Conservation (phyloP, 1,140 invertebrate species). For the Drosophila tsacasi region DNA sequence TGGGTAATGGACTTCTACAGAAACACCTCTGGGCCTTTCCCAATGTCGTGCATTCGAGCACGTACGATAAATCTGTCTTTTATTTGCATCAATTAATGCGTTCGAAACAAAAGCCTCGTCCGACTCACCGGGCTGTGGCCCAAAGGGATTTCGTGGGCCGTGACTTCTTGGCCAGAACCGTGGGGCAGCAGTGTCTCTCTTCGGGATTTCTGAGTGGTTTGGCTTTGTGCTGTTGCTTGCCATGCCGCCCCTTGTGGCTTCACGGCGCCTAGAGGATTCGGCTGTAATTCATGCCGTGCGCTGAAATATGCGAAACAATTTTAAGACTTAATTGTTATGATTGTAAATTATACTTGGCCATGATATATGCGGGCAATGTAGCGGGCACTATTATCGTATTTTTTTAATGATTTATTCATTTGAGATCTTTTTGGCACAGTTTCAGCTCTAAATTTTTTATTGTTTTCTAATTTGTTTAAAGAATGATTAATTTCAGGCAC, state of each 20-base stretch:
- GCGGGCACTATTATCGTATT: slow-evolving; percentile 17
- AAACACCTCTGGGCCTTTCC: slow-evolving; percentile 4
- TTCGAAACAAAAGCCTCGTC: slow-evolving; percentile 15
- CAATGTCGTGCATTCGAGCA: slow-evolving; percentile 12
- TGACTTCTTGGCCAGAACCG: slow-evolving; percentile 27
- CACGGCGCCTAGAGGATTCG: slow-evolving; percentile 33
- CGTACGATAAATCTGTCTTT: slow-evolving; percentile 62
- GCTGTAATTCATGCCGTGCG: slow-evolving; percentile 48
- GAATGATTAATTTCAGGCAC: background rate
- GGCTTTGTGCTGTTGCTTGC: slow-evolving; percentile 31
- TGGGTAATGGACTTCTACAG: slow-evolving; percentile 9
- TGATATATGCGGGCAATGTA: slow-evolving; percentile 36
- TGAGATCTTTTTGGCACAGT: slow-evolving; percentile 9
- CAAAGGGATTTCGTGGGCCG: slow-evolving; percentile 38
- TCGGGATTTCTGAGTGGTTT: slow-evolving; percentile 29
- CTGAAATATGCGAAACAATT: slow-evolving; percentile 49
- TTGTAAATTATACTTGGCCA: slow-evolving; percentile 51
- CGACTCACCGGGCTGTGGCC: slow-evolving; percentile 14
- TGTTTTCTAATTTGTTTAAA: slow-evolving; percentile 17
- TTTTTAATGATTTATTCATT: slow-evolving; percentile 25
- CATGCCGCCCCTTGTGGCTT: slow-evolving; percentile 23
- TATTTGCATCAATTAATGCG: slow-evolving; percentile 57
- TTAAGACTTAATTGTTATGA: slow-evolving; percentile 63
- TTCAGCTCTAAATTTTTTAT: slow-evolving; percentile 3
- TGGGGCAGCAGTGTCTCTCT: slow-evolving; percentile 22